Base-by-base conservation (phyloP, 2,113 vertebrate species). In the Myodes glareolus region DNA sequence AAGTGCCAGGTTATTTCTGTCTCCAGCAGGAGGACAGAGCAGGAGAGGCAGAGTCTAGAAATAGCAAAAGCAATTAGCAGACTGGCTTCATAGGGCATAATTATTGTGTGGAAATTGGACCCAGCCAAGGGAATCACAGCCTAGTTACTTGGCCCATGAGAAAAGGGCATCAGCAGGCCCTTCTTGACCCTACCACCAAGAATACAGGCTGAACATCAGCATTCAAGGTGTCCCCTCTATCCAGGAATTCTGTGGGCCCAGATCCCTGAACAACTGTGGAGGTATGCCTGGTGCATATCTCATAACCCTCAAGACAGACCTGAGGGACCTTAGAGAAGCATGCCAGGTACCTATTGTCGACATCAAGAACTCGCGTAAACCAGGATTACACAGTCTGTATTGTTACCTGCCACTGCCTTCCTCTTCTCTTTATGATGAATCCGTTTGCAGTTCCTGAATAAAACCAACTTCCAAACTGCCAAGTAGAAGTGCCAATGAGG, bases 51-150 rank as follows among this genome's bases (percentile, higher is more conserved):
- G 90, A 94, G 77, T 93, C 95, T 95, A 97, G 95, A 97, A 98
- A 98, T 80, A 98, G 97, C 94, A 97, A 92, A 97, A 96, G 88
- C 95, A 97, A 97, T 97, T 97, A 98, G 88, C 77, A 78, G 72
- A n/a, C 61, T 0, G 55, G 85, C 94, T 94, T 94, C 81, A 67
- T 9, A 39, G 96, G 94, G 80, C 81, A 58, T 92, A 86, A 95
- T 96, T 85, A 63, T 72, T 65, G 67, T 36, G 76, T 36, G n/a
- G 2, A 11, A 90, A 85, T 61, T 25, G 65, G 85, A 67, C 87
- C 87, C 70, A 94, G 61, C 90, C 96, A 96, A 94, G 92, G 92
- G 70, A 95, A 47, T 96, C 75, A 96, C 23, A 0, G 93, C 92
- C 93, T 78, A 52, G 67, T 58, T 92, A 61, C 93, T 21, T 63